phyloP scores from a whole-genome alignment of 2,113 vertebrate species.

The Orycteropus afer region DNA sequence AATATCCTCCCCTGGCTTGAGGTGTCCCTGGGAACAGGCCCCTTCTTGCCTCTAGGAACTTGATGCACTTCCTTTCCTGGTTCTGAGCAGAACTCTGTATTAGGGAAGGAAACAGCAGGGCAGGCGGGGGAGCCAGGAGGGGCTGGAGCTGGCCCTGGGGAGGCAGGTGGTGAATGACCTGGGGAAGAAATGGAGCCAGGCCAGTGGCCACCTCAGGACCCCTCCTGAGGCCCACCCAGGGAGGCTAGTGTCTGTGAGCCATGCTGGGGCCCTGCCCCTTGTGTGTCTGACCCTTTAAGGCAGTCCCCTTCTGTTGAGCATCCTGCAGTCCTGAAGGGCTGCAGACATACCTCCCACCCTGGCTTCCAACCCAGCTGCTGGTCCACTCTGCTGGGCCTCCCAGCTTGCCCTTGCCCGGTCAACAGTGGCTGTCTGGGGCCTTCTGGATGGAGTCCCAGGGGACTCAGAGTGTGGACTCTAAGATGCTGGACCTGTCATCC shows the following conservation, averaged over 20 bases:
- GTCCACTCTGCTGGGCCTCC: background rate
- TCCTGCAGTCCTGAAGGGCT: background rate
- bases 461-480: accelerated
- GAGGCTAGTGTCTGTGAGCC: background rate
- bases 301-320: background rate
- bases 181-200: background rate
- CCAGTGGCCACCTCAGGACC: background rate
- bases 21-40: conserved; percentile 65
- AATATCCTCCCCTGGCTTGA: background rate
- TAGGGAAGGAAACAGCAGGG: conserved; percentile 71
- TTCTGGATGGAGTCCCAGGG: background rate
- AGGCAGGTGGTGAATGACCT: background rate
- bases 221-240: background rate
- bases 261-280: background rate
- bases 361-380: background rate
- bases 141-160: background rate
- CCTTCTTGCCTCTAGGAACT: conserved; percentile 71
- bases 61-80: conserved; percentile 50
- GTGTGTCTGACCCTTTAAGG: background rate
- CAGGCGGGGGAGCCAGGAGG: background rate
- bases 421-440: background rate
- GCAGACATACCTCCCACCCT: background rate
- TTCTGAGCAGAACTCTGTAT: conserved; percentile 70
- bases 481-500: background rate
- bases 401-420: background rate